These are phyloP conservation scores for Papio anubis DNA, from an alignment of 2,113 vertebrate genomes.

Conservation along the genomic window DNA sequence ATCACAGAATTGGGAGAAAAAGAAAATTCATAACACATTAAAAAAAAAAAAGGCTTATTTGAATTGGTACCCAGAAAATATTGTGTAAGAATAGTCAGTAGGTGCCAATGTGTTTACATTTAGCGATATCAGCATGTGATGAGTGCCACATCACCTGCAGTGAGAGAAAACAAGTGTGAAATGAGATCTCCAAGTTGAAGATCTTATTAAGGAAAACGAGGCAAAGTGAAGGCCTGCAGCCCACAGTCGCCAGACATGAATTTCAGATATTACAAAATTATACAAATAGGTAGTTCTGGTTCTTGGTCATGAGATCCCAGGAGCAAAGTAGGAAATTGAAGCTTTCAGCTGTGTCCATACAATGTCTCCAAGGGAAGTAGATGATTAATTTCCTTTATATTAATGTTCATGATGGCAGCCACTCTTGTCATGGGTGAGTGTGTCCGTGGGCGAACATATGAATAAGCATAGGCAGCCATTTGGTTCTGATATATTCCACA, in stretches of 20 bases:
- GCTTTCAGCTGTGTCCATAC: not conserved
- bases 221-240: not conserved
- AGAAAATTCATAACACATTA: not conserved
- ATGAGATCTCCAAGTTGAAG: constrained; percentile 51
- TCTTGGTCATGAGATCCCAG: constrained; percentile 2
- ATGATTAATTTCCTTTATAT: constrained; percentile 4
- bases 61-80: not conserved
- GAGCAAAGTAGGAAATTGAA: constrained; percentile 51
- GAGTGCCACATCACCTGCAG: not conserved
- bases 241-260: not conserved
- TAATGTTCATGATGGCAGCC: not conserved
- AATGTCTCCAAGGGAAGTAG: not conserved
- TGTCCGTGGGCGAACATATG: too few species aligned
- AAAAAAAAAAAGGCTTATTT: not conserved
- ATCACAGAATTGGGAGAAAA: not conserved
- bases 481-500: not conserved
- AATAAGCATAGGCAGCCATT: not conserved
- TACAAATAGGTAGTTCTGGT: not conserved
- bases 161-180: constrained; percentile 58
- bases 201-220: constrained; percentile 34
- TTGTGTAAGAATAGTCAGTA: not conserved
- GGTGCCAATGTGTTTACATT: not conserved
- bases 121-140: not conserved
- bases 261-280: constrained; percentile 44
- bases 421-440: not conserved